Evolutionary conservation across 92 coral and sea anemone genomes (phyloP).

Genomic region (Ricordea florida): DNA sequence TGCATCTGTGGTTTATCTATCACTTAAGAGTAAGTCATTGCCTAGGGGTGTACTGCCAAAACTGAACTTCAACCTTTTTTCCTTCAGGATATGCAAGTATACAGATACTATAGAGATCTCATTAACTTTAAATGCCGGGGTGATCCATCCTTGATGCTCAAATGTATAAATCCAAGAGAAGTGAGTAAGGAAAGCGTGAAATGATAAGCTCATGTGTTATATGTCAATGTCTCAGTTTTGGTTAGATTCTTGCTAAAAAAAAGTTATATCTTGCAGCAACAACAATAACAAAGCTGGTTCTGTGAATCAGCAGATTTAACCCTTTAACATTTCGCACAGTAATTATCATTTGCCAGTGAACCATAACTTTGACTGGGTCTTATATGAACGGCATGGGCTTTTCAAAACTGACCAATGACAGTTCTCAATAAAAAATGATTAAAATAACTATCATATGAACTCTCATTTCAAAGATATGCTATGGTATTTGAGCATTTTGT

Average conservation of each 20-base stretch:
- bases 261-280: no score
- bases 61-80: no score
- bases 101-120: slow-evolving; percentile 87
- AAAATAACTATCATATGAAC: no score
- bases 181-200: slow-evolving; percentile 13
- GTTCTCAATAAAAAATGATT: no score
- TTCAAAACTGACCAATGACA: no score
- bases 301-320: not conserved
- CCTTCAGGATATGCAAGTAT: slow-evolving; percentile 88
- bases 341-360: no score
- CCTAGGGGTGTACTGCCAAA: not conserved
- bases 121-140: slow-evolving; percentile 92
- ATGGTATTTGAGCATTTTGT: no score
- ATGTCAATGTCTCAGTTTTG: not conserved
- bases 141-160: slow-evolving; percentile 87
- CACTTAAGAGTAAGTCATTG: no score
- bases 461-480: no score
- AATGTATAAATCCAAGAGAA: slow-evolving; percentile 97
- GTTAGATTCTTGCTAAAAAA: not conserved
- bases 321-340: no score
- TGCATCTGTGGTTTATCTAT: not conserved
- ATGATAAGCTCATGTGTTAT: not conserved
- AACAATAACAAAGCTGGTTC: not conserved
- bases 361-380: no score
- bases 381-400: no score